Percentiles rank a stretch among this genome's conserved stretches.
Evolutionary conservation across 2,113 vertebrate genomes (phyloP).

Genomic region (Falcunculus frontatus): DNA sequence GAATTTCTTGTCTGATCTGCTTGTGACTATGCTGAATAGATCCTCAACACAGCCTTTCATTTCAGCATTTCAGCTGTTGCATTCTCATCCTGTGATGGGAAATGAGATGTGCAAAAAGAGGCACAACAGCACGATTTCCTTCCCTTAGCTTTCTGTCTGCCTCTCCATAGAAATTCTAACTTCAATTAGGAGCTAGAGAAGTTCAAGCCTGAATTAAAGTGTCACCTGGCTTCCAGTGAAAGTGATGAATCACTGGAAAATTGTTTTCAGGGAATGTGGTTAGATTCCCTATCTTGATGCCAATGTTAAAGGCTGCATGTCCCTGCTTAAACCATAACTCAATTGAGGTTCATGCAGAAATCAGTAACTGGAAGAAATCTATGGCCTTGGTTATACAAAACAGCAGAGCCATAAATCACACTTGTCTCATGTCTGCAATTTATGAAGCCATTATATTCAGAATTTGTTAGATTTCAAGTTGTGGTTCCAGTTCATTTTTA

Average conservation of each 20-base stretch:
- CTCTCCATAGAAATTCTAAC: background rate
- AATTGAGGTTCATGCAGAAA: slow-evolving; percentile 39
- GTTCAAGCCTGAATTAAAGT: slow-evolving; percentile 33
- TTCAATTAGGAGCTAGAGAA: slow-evolving; percentile 12
- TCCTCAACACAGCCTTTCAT: background rate
- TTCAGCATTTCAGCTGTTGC: background rate
- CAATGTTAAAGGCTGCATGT: slow-evolving; percentile 31
- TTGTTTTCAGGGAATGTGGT: slow-evolving; percentile 7
- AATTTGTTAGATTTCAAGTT: slow-evolving; percentile 21
- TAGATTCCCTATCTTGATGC: slow-evolving; percentile 19
- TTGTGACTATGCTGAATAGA: background rate
- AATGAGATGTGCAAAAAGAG: slow-evolving; percentile 7
- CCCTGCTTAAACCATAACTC: slow-evolving; percentile 25
- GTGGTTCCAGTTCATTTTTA: background rate
- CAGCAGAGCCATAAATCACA: slow-evolving; percentile 19
- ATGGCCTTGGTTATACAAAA: slow-evolving; percentile 22
- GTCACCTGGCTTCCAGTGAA: slow-evolving; percentile 41
- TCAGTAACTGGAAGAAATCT: slow-evolving; percentile 48
- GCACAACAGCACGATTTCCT: background rate
- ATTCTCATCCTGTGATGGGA: background rate
- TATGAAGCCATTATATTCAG: background rate
- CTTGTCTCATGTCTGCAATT: background rate
- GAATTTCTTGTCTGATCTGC: background rate
- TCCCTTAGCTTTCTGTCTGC: background rate
- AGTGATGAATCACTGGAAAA: slow-evolving; percentile 42